Evolutionary conservation across 2,113 vertebrate species (phyloP).

Genomic region (Motacilla alba): DNA sequence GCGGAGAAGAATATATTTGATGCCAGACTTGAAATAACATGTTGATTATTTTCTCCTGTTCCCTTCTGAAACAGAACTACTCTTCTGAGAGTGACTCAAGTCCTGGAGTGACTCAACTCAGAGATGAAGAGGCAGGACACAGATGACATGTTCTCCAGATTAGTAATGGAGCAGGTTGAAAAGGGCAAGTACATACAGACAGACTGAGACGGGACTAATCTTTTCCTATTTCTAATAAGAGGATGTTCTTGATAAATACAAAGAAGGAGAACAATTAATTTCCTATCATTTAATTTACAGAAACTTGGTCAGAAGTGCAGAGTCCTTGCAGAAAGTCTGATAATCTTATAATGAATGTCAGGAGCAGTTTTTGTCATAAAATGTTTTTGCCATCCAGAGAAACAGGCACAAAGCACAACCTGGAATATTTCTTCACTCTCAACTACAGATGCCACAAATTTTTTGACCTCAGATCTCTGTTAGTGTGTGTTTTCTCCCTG

Average conservation of each 20-base stretch:
- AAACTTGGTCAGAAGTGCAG: background rate
- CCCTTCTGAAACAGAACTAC: background rate
- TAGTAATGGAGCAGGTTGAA: background rate
- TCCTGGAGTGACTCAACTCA: background rate
- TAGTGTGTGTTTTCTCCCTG: background rate
- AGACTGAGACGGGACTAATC: background rate
- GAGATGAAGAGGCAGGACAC: background rate
- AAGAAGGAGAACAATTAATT: background rate
- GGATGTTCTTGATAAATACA: background rate
- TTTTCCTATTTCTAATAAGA: background rate
- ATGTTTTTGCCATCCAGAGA: background rate
- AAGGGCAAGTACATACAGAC: background rate
- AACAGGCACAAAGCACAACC: background rate
- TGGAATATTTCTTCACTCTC: background rate
- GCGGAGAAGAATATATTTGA: background rate
- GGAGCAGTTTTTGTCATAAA: background rate
- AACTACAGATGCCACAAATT: background rate
- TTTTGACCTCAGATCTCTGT: background rate
- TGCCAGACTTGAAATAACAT: background rate
- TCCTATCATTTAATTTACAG: rapidly evolving
- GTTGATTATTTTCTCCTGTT: background rate
- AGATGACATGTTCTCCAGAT: background rate
- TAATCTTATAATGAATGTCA: background rate
- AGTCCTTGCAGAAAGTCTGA: background rate
- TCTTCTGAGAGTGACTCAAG: background rate